Evolutionary conservation across 2,797 vertebrate species (phyloP).

Genomic region (Poecile montanus): DNA sequence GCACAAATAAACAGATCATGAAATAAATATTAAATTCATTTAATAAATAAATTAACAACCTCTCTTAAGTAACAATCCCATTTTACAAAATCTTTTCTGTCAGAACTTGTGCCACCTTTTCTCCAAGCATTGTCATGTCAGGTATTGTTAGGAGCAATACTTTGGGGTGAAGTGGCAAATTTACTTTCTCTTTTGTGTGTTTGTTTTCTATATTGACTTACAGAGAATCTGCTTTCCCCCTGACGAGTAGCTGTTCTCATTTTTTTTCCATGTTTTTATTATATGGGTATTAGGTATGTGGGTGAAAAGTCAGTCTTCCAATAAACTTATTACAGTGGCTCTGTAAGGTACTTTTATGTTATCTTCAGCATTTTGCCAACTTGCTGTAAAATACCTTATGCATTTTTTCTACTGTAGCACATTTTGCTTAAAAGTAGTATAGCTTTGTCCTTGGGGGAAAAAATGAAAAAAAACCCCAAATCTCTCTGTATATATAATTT

Average conservation of each 20-base stretch:
- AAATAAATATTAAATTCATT: background rate
- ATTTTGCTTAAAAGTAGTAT: slow-evolving; percentile 44
- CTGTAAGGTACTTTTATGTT: slow-evolving; percentile 35
- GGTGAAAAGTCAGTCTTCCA: slow-evolving; percentile 7
- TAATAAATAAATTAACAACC: background rate
- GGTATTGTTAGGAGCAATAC: background rate
- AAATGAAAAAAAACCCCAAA: background rate
- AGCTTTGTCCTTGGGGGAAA: background rate
- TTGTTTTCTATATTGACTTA: background rate
- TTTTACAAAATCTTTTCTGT: background rate
- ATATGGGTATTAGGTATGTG: background rate
- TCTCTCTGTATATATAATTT: background rate
- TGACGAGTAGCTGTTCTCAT: background rate
- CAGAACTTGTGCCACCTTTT: background rate
- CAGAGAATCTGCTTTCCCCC: background rate
- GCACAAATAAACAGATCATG: background rate
- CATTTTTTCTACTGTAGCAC: slow-evolving; percentile 27
- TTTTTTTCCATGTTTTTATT: background rate
- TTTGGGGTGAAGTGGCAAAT: background rate
- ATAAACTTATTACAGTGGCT: slow-evolving; percentile 1
- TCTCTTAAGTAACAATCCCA: background rate
- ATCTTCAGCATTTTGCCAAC: slow-evolving; percentile 22
- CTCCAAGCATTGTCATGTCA: background rate
- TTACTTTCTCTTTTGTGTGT: background rate
- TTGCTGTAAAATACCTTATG: slow-evolving; percentile 40